Base-by-base conservation (phyloP, 30 jellyfish, hydroid and myxozoan genomes). In the Hydra vulgaris region DNA sequence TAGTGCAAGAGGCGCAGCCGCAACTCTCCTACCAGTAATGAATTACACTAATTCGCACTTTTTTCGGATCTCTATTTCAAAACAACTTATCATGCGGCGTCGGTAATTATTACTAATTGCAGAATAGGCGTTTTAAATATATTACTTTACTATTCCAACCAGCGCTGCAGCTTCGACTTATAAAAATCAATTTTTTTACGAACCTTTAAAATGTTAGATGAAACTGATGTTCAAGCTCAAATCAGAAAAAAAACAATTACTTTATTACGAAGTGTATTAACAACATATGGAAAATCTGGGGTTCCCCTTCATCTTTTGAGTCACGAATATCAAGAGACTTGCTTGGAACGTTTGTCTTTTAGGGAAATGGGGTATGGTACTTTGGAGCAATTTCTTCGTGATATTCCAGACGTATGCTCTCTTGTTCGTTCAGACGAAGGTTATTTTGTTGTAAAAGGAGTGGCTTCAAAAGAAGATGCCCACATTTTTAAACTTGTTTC, bases 401-500 rank as follows among this genome's bases (percentile, higher is more conserved):
- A 78, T 56, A 52, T 52, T 78, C 79, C 85, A 27, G 79, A 78
- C 21, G 85, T 78, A 15, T 78, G 79, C 53, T 20, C 79, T 27
- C 21, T 78, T 7, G 24, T 54, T 61, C 79, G 56, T 27, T 76
- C 79, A 52, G 40, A 19, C 12, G 80, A 76, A 70, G 96, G 96
- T 18, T 71, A 76, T 26, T 0, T 72, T 18, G 85, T 83, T 25
- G 96, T 84, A 1, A 81, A 89, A 27, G 96, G 92, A 17, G 82
- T 89, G 12, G 80, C 96, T 17, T 54, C 95, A 69, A 85, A 84
- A 19, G 56, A 66, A 27, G 84, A 77, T 72, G 54, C 78, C 18
- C 95, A 84, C 26, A 77, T 89, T 76, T 85, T 84, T 40, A 89
- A 78, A 75, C 83, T 89, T 19, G 96, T 85, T 3, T 21, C 88